Evolutionary conservation across 2,113 vertebrate species (phyloP), one percentile per base, ranked within the genome.

Genomic region (Prunella himalayana): DNA sequence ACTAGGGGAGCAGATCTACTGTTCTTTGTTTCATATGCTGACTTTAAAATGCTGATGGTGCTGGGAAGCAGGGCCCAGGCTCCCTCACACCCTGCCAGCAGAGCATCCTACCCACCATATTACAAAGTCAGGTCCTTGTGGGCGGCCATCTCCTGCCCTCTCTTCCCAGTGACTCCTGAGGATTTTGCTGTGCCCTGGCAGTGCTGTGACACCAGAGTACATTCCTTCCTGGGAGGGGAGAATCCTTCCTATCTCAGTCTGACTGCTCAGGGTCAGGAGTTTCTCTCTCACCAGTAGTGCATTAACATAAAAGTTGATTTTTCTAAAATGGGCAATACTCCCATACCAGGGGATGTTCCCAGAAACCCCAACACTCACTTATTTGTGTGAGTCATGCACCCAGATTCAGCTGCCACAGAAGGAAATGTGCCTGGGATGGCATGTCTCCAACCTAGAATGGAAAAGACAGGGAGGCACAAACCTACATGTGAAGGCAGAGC

Each of bases 131-230:
- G 15, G 18, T 49, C 35, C 14, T 37, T 56, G 19, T 14, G 14
- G 3, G 1, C 31, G 20, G 25, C 27, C 15, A 44, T 31, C 18
- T 4, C 18, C 35, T 39, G 15, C 15, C 6, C 11, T 9, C 41
- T 37, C 28, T 20, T 82, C 12, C 10, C 31, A 66, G 18, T 16
- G 41, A n/a, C 31, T 68, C 54, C 50, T 45, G 41, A 82, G 41
- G 37, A 41, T 57, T 57, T 70, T 66, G 51, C 24, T 2, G 2
- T n/a, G n/a, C 47, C 42, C 14, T 11, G 7, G n/a, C 42, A 44
- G 14, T 0, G 0, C 28, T 78, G 53, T 35, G 30, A 65, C 8
- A 37, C 7, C 24, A 84, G 30, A 41, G 23, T 7, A 27, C 22
- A 4, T 12, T 57, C 18, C 27, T n/a, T 75, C 42, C 80, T 66